Evolutionary conservation across 2,888 invertebrate genomes (phyloP).

Genomic region (Hipparchia semele): DNA sequence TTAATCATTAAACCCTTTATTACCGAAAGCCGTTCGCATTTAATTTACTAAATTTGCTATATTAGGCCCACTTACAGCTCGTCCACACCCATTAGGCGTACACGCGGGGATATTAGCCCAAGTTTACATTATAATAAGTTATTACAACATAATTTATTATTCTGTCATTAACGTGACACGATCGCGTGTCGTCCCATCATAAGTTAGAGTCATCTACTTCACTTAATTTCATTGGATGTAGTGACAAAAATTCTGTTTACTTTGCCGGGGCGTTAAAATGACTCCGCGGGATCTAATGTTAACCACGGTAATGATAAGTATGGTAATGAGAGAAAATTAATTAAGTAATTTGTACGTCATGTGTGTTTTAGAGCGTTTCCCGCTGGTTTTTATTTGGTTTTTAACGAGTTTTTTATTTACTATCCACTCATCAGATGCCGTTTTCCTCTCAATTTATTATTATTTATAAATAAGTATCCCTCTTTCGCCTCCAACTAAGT

Average conservation of each 20-base stretch:
- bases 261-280: slow-evolving; percentile 64
- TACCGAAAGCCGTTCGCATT: slow-evolving; percentile 55
- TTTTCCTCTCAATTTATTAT: neutral
- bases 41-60: slow-evolving; percentile 72
- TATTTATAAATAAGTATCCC: too few species aligned
- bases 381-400: slow-evolving; percentile 54
- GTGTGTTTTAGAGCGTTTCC: slow-evolving; percentile 64
- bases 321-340: slow-evolving; percentile 63
- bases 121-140: slow-evolving; percentile 78
- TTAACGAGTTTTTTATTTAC: neutral
- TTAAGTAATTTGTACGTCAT: slow-evolving; percentile 63
- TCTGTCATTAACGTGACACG: slow-evolving; percentile 78
- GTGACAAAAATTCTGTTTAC: slow-evolving; percentile 82
- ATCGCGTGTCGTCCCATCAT: slow-evolving; percentile 75
- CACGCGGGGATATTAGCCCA: slow-evolving; percentile 58
- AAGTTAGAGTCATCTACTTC: slow-evolving; percentile 68
- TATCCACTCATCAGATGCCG: neutral
- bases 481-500: too few species aligned
- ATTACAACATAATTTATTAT: slow-evolving; percentile 82
- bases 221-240: slow-evolving; percentile 79
- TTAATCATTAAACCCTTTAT: slow-evolving; percentile 64
- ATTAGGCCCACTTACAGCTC: slow-evolving; percentile 57
- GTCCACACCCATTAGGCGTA: slow-evolving; percentile 56
- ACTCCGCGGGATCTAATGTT: slow-evolving; percentile 58
- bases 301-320: slow-evolving; percentile 60